These are phyloP conservation scores for Cavia aperea DNA, from an alignment of 2,113 vertebrate species.

Conservation along the genomic window DNA sequence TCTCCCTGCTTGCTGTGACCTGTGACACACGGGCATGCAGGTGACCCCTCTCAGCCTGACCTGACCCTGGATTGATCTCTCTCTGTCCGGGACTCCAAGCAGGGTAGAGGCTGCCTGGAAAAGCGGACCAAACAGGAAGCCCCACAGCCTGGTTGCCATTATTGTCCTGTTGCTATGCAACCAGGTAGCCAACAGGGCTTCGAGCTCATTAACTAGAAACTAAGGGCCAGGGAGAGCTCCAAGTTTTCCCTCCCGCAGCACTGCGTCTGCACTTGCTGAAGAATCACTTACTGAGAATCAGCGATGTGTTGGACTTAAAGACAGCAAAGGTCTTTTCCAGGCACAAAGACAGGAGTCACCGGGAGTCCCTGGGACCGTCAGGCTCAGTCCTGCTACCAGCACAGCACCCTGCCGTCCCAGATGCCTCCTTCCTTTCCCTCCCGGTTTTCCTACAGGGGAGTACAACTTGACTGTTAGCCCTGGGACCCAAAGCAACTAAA, in stretches of 20 bases:
- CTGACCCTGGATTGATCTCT: neutral
- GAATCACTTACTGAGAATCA: neutral
- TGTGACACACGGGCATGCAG: rapidly evolving
- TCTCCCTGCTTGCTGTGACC: neutral
- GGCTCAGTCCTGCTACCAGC: neutral
- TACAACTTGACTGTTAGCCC: neutral
- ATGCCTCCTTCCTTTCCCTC: neutral
- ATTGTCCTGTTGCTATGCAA: neutral
- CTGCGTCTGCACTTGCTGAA: rapidly evolving
- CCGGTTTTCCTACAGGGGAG: rapidly evolving
- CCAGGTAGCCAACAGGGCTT: neutral
- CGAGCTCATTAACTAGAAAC: neutral
- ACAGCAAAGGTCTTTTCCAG: neutral
- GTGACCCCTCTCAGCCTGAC: neutral
- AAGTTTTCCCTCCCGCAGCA: neutral
- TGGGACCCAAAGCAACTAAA: neutral
- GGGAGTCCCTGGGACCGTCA: neutral
- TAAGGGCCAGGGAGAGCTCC: neutral
- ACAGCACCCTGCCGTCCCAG: neutral
- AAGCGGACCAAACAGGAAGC: too few species aligned
- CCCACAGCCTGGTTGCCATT: too few species aligned
- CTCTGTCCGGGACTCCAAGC: neutral
- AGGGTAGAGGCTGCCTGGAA: neutral
- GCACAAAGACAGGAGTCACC: neutral
- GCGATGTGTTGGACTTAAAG: rapidly evolving